Percentiles rank a stretch among this genome's conserved stretches.
Conservation (phyloP, 2,113 vertebrate species). For the Hyla sarda region DNA sequence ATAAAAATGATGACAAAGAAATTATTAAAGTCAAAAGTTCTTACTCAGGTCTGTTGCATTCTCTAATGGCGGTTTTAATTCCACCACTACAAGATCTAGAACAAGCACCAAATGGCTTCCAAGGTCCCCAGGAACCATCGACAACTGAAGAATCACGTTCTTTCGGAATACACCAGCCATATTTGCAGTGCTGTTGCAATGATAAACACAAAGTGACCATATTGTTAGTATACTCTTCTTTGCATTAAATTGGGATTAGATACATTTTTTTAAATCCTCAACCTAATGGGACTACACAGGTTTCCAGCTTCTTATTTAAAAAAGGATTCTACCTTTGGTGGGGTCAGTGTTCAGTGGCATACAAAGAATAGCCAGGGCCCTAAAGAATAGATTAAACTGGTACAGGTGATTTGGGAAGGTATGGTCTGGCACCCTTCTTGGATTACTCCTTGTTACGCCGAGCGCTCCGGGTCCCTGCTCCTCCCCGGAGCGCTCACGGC, state of each 20-base stretch:
- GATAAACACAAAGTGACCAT: constrained; percentile 46
- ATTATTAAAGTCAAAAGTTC: constrained; percentile 63
- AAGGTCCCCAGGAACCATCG: constrained; percentile 93
- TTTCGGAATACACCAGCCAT: constrained; percentile 89
- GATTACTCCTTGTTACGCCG: too few relatives aligned
- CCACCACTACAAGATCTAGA: constrained; percentile 93
- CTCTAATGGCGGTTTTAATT: constrained; percentile 89
- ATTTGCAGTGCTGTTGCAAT: constrained; percentile 88
- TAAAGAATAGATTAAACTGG: not conserved
- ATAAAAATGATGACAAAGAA: not conserved
- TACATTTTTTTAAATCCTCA: not conserved
- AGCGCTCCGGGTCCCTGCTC: too few relatives aligned
- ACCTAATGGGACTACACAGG: not conserved
- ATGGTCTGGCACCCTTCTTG: too few relatives aligned
- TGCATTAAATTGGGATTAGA: not conserved
- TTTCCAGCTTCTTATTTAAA: not conserved
- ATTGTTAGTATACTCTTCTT: not conserved
- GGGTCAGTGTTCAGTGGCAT: not conserved
- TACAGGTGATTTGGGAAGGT: too few relatives aligned
- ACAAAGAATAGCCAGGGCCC: not conserved
- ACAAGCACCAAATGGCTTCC: constrained; percentile 94
- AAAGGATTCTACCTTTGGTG: not conserved
- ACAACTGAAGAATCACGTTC: constrained; percentile 79
- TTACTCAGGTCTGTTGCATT: constrained; percentile 97
- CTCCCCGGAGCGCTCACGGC: too few relatives aligned